These are phyloP conservation scores for Andrena praecox DNA, from an alignment of 2,888 invertebrate genomes.

Conservation along the genomic window DNA sequence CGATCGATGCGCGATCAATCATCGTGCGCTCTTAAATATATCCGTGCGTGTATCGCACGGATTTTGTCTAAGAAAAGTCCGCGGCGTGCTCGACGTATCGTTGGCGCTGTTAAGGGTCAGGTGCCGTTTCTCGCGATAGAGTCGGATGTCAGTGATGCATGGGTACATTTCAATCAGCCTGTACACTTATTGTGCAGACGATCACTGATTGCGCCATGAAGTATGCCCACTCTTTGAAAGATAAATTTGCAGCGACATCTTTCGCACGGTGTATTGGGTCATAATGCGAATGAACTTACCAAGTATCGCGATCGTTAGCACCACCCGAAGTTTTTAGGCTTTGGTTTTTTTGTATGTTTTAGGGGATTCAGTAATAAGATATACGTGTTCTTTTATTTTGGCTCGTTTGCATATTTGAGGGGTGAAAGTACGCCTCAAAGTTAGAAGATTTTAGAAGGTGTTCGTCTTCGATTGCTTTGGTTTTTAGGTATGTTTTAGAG, in stretches of 20 bases:
- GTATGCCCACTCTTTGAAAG: neutral
- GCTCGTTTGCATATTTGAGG: no score
- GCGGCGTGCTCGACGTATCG: conserved; percentile 18
- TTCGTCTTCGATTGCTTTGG: no score
- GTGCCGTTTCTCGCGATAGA: conserved; percentile 42
- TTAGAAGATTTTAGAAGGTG: no score
- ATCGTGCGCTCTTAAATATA: conserved; percentile 13
- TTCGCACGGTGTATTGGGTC: neutral
- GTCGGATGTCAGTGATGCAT: conserved; percentile 46
- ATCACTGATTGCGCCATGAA: conserved; percentile 23
- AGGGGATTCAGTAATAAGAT: no score
- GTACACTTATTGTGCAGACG: conserved; percentile 12
- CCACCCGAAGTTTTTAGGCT: neutral
- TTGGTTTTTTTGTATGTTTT: no score
- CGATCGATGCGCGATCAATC: conserved; percentile 63
- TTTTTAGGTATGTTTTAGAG: no score
- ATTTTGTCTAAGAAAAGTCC: conserved; percentile 20
- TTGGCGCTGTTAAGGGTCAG: conserved; percentile 51
- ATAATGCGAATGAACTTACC: neutral
- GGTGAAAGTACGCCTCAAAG: no score
- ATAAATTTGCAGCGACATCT: neutral
- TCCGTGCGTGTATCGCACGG: neutral
- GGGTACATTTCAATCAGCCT: conserved; percentile 28
- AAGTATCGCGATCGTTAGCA: neutral
- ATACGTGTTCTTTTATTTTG: no score